phyloP scores from a whole-genome alignment of 2,797 vertebrate genomes.

The Crocodylus rhombifer region DNA sequence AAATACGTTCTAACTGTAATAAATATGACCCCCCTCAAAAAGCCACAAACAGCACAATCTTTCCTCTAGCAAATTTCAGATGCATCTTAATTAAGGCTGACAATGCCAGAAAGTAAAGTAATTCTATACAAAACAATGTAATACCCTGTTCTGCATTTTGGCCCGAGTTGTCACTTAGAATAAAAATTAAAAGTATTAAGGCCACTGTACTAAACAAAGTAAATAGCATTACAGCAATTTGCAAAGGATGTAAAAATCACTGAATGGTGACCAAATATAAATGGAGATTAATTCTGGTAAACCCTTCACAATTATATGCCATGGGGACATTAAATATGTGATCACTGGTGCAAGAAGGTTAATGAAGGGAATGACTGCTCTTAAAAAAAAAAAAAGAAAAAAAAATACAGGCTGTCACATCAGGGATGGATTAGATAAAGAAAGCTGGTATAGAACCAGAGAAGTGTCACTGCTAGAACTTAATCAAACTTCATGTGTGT shows the following conservation, averaged over 20 bases:
- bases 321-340: conserved; percentile 74
- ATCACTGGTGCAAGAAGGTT: conserved; percentile 83
- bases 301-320: conserved; percentile 42
- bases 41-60: background rate
- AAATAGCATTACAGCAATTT: conserved; percentile 63
- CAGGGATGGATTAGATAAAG: conserved; percentile 38
- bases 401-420: conserved; percentile 61
- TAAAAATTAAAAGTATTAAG: conserved; percentile 72
- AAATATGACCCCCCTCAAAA: background rate
- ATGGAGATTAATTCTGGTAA: conserved; percentile 74
- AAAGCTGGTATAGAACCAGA: conserved; percentile 39
- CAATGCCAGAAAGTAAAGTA: conserved; percentile 49
- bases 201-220: conserved; percentile 65
- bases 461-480: conserved; percentile 48
- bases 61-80: conserved; percentile 40
- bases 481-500: conserved; percentile 39
- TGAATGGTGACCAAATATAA: conserved; percentile 79
- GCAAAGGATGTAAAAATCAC: conserved; percentile 72
- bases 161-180: conserved; percentile 76
- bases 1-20: background rate
- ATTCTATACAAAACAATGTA: background rate
- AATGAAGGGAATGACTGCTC: conserved; percentile 77
- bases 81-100: conserved; percentile 54
- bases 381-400: conserved; percentile 6
- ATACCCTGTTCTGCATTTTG: conserved; percentile 34